Evolutionary conservation across 2,113 vertebrate species (phyloP), one percentile per base, ranked within the genome.

Genomic region (Aepyceros melampus): DNA sequence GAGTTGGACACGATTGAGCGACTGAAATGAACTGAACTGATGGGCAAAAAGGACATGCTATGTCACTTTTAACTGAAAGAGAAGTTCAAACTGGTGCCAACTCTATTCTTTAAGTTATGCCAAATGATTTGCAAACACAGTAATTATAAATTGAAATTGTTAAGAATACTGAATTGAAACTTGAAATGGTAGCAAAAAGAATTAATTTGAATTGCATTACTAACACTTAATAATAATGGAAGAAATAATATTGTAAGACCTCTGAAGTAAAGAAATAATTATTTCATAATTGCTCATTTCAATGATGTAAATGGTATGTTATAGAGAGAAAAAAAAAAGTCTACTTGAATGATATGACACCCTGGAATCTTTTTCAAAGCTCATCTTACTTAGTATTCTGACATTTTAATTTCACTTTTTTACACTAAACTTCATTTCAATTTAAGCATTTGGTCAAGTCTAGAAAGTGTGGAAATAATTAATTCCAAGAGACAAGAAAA

Each of bases 391-490:
- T 36, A 14, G 60, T 79, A 29, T 40, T 56, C 9, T 9, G n/a
- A 16, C 1, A 17, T 67, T 91, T 83, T 47, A 84, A 56, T 88
- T 67, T 78, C 84, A 17, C 27, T 45, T 78, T 89, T 47, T 15
- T 19, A 45, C 10, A 53, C 25, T 55, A 79, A 64, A 14, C 9
- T 43, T 71, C 33, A 84, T 58, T 79, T 55, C 43, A 90, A 36
- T 51, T 56, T 84, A 91, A 97, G 43, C 7, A 1, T 91, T 88
- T 64, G 29, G 23, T 85, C 64, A 67, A 33, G 84, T 43, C 49
- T 49, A 71, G 33, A 91, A 96, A 78, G 29, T 56, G 87, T 84
- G 62, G 5, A 94, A 96, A 71, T 97, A 94, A 51, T 94, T 91
- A 74, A 31, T 94, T 43, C 83, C 91, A 7, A 23, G 47, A 84